phyloP scores from a whole-genome alignment of 2,888 invertebrate genomes.

The Hirtodrosophila trivittata region DNA sequence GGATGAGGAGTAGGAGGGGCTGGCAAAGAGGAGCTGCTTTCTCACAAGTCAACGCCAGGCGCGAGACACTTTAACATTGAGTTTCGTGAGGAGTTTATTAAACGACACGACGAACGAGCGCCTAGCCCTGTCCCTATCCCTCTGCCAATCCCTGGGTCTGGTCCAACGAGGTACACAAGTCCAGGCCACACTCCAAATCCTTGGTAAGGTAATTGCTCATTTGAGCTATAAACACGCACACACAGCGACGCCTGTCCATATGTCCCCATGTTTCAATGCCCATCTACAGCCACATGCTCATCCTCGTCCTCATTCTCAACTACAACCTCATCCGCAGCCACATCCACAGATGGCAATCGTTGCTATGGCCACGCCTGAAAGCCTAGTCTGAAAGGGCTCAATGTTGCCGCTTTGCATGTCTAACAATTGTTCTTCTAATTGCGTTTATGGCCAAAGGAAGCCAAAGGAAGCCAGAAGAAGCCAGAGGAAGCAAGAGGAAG shows the following conservation, averaged over 20 bases:
- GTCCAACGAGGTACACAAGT: not conserved
- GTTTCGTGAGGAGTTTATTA: constrained; percentile 74
- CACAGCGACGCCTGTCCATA: constrained; percentile 20
- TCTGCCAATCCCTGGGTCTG: constrained; percentile 8
- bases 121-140: constrained; percentile 4
- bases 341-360: constrained; percentile 66
- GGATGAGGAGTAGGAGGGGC: too few species aligned
- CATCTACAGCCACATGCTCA: not conserved
- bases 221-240: constrained; percentile 77
- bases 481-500: constrained; percentile 20
- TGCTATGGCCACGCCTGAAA: constrained; percentile 48
- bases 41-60: constrained; percentile 73
- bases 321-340: constrained; percentile 2
- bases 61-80: constrained; percentile 65
- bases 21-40: constrained; percentile 36
- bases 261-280: constrained; percentile 11
- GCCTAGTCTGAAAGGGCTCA: constrained; percentile 47
- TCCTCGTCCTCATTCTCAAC: not conserved
- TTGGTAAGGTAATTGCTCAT: constrained; percentile 75
- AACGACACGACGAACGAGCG: constrained; percentile 54
- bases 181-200: constrained; percentile 49
- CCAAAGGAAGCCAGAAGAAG: constrained; percentile 29
- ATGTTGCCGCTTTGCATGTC: constrained; percentile 71
- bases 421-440: constrained; percentile 81
- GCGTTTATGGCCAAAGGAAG: constrained; percentile 72